Percentiles rank a stretch among this genome's conserved stretches.
Conservation (phyloP, 2,113 vertebrate species). For the Boulengeromyrus knoepffleri region DNA sequence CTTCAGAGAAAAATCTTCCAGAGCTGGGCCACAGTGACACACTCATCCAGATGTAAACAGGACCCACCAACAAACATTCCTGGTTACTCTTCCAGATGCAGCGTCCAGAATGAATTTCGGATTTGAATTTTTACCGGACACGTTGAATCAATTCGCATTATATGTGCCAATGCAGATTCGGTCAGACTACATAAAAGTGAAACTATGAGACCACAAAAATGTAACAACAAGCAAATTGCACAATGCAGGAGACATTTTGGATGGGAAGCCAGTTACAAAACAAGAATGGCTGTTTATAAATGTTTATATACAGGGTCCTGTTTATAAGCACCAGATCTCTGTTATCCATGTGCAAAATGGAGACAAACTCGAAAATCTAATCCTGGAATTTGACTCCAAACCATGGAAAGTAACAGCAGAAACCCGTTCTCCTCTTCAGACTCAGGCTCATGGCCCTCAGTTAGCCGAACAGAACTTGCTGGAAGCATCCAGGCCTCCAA, state of each 20-base stretch:
- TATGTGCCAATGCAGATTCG: not conserved
- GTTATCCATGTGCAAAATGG: not conserved
- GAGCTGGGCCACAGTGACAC: not conserved
- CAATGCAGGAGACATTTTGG: not conserved
- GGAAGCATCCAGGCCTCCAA: not conserved
- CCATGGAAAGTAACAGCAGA: not conserved
- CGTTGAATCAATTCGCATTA: not conserved
- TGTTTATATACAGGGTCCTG: not conserved
- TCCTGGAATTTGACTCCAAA: not conserved
- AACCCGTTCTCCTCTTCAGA: not conserved
- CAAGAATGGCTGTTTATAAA: not conserved
- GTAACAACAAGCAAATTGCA: not conserved
- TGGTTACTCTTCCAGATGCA: not conserved
- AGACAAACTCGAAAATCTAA: not conserved
- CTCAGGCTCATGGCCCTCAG: not conserved
- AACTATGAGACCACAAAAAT: not conserved
- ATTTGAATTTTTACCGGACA: not conserved
- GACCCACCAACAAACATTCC: not conserved
- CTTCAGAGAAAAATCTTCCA: not conserved
- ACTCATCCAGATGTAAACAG: not conserved
- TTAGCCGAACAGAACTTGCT: not conserved
- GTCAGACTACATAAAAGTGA: not conserved
- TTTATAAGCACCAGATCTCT: not conserved
- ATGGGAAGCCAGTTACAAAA: not conserved
- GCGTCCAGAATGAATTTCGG: not conserved